phyloP scores from a whole-genome alignment of 64 coral and sea anemone species.

The Actinia tenebrosa region DNA sequence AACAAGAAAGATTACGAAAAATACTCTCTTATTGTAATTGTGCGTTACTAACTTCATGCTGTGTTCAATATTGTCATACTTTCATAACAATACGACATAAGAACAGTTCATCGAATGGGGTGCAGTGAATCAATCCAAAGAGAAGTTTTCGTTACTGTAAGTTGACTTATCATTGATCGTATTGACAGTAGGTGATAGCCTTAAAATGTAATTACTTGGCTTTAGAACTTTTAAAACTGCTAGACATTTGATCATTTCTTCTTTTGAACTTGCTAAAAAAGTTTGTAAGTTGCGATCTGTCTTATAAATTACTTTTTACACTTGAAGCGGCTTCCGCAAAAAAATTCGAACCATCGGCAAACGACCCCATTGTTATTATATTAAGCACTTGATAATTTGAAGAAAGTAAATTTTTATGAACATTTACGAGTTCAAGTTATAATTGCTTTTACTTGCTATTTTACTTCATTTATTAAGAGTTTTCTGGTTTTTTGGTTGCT shows the following conservation, averaged over 20 bases:
- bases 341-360: not conserved
- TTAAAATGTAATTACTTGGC: not conserved
- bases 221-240: not conserved
- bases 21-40: too few species aligned
- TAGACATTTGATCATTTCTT: not conserved
- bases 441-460: not conserved
- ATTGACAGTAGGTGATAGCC: not conserved
- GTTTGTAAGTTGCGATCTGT: not conserved
- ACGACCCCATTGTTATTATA: not conserved
- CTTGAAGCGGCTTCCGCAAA: not conserved
- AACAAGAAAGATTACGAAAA: not conserved
- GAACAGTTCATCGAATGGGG: not conserved
- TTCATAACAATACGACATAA: too few species aligned
- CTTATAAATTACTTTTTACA: not conserved
- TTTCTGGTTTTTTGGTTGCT: not conserved
- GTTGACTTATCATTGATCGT: not conserved
- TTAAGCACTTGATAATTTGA: not conserved
- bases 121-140: slow-evolving; percentile 19
- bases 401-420: not conserved
- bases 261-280: not conserved
- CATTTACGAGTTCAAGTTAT: not conserved
- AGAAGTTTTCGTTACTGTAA: slow-evolving; percentile 1
- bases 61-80: too few species aligned
- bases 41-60: too few species aligned
- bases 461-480: not conserved